Evolutionary conservation across 2,888 invertebrate genomes (phyloP), one percentile per base, ranked within the genome.

Genomic region (Steinernema carpocapsae): DNA sequence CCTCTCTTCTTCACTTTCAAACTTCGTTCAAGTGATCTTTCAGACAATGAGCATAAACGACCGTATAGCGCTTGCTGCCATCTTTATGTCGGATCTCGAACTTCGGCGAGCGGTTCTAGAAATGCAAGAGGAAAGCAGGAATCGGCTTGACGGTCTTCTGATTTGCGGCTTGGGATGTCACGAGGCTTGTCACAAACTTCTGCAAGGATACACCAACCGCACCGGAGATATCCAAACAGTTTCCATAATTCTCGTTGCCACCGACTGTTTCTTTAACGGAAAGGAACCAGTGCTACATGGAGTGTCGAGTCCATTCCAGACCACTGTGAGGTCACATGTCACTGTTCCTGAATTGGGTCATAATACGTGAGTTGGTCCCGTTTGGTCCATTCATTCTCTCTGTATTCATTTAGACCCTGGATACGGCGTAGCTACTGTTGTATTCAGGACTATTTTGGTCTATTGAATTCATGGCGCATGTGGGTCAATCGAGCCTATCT

Each of bases 141-240:
- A 29, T 29, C 29, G 64, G 1, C 64, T 64, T 2, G 64, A 64
- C 29, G 64, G 64, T 3, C 32, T 64, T 17, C 64, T 64, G 3
- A 29, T 64, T 17, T 64, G 64, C n/a, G 64, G 64, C 6, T n/a
- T 64, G 32, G 64, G 64, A 32, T 64, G 64, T n/a, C 64, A 64
- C 32, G 64, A 64, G 29, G 37, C 37, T 32, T 64, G 64, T n/a
- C 64, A 64, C 32, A 32, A 29, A 26, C 32, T 64, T 1, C n/a
- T 64, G 3, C 64, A 64, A 17, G 64, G 17, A 14, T 64, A 64
- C 32, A 32, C 32, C 14, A 26, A 29, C 17, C 6, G 64, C 2
- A 64, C 64, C 7, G 64, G 64, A 29, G 64, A 64, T n/a, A 37
- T 64, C 32, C 64, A 64, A 37, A 64, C 64, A 2, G 32, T 64